These are phyloP conservation scores for Trissoscelio sp. DNA, from an alignment of 2,888 invertebrate species.

Conservation along the genomic window DNA sequence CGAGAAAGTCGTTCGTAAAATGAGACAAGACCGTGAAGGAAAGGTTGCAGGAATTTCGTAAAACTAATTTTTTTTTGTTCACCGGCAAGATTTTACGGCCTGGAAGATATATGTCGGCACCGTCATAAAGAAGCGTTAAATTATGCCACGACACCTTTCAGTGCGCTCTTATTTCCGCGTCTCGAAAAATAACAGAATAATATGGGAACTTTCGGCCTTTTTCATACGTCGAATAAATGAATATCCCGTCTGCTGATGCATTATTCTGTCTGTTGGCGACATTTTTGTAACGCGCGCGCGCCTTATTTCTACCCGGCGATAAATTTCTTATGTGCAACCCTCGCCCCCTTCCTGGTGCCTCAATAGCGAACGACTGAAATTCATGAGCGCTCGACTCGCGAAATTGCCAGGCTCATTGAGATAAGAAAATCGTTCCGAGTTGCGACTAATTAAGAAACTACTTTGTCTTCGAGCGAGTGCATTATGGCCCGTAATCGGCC, in stretches of 20 bases:
- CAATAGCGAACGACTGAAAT: no score
- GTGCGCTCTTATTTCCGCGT: no score
- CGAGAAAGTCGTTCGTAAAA: no score
- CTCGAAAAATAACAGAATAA: no score
- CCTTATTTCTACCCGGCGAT: no score
- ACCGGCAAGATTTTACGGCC: not conserved
- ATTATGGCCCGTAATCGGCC: slow-evolving; percentile 39
- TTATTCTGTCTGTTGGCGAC: no score
- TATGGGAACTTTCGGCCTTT: no score
- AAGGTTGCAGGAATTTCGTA: not conserved
- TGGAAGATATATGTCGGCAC: not conserved
- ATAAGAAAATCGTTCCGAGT: slow-evolving; percentile 45
- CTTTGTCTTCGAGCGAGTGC: slow-evolving; percentile 22
- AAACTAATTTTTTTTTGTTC: not conserved
- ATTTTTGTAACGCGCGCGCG: no score
- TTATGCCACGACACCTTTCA: not conserved
- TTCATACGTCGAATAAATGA: not conserved
- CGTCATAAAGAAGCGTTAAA: not conserved
- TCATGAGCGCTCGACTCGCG: not conserved
- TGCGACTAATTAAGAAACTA: slow-evolving; percentile 43
- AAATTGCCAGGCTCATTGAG: slow-evolving; percentile 6
- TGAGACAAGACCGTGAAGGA: not conserved
- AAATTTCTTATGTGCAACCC: no score
- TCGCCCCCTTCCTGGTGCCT: no score
- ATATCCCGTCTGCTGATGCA: no score